Percentiles rank a stretch among this genome's conserved stretches.
Conservation (phyloP, 2,113 vertebrate species). For the Syngnathoides biaculeatus region DNA sequence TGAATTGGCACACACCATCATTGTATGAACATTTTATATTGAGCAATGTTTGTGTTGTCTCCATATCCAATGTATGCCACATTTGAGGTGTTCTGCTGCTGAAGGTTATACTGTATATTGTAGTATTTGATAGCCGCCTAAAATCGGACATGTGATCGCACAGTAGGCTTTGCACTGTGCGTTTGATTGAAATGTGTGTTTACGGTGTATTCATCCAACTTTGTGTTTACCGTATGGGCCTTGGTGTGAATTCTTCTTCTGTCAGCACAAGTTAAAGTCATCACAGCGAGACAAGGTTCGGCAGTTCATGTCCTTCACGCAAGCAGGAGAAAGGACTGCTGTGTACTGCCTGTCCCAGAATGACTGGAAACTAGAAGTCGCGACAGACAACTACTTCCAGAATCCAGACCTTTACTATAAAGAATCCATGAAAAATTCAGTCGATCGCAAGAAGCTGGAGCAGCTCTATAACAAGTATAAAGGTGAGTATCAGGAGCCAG, state of each 20-base stretch:
- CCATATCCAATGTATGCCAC: background rate
- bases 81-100: background rate
- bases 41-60: background rate
- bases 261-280: constrained; percentile 88
- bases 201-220: background rate
- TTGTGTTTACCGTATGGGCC: background rate
- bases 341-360: constrained; percentile 90
- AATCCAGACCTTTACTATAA: constrained; percentile 85
- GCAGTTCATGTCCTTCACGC: constrained; percentile 93
- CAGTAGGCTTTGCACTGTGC: background rate
- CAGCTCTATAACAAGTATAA: constrained; percentile 89
- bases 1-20: background rate
- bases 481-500: constrained; percentile 65
- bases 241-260: constrained; percentile 26
- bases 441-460: constrained; percentile 91
- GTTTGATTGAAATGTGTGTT: background rate
- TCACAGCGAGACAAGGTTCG: constrained; percentile 93
- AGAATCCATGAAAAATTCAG: constrained; percentile 88
- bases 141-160: background rate
- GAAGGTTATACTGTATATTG: background rate
- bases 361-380: constrained; percentile 92
- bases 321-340: constrained; percentile 88
- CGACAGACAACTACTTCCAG: constrained; percentile 92
- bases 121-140: background rate
- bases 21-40: background rate